Base-by-base conservation (phyloP, 1,140 invertebrate genomes). In the Nixonia krombeini region DNA sequence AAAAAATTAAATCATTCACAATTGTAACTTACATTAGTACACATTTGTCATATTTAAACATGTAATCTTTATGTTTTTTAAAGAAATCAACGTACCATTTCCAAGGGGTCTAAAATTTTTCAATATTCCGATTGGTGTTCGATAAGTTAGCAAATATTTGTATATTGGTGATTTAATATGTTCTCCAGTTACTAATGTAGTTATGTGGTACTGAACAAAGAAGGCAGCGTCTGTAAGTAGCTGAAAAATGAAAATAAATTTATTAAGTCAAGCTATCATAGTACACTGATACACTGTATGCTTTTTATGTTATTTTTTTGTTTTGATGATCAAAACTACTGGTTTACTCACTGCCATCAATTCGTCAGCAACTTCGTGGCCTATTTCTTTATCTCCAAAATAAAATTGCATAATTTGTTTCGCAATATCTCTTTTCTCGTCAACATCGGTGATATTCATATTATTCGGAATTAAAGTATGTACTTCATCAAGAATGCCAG, bases 391-490 rank as follows among this genome's bases (percentile, higher is more conserved):
- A 31, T 84, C 83, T 9, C 82, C 77, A 37, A 91, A 88, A 76
- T 92, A 92, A 58, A 88, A 90, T 23, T 87, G 70, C 47, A 83
- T 86, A 5, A 92, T 80, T 26, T 80, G 70, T 7, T 86, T 71
- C 0, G 87, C 89, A 1, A 90, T 84, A 25, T 74, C 44, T 33
- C 78, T 57, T 17, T 77, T 68, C 8, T 82, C 79, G 1, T 68
- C 49, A 2, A 44, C 45, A 47, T 87, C 81, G 1, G 84, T 82
- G 4, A 86, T 79, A 13, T 88, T 88, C 26, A 91, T 84, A 72
- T 91, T 88, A 59, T 89, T 79, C 0, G 91, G 90, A 10, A 88
- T 70, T 13, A 91, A 16, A 1, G 37, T 69, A 9, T 68, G 58
- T 53, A 68, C 86, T n/a, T 82, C 71, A 0, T 88, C 83, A 35